Evolutionary conservation across 2,113 vertebrate species (phyloP).

Genomic region (Pteronura brasiliensis): DNA sequence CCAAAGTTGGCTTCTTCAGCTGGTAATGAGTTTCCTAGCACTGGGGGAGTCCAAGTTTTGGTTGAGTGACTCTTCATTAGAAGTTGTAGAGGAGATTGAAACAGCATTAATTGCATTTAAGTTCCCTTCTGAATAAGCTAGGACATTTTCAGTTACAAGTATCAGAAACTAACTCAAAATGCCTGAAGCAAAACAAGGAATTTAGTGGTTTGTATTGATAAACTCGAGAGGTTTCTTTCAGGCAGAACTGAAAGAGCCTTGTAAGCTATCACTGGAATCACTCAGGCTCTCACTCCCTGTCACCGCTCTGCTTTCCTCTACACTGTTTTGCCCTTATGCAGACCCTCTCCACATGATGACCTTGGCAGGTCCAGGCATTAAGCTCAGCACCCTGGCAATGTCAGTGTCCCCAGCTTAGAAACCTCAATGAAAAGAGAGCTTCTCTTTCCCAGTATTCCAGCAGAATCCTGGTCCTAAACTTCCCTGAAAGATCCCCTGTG

Average conservation of each 20-base stretch:
- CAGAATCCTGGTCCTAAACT: not conserved
- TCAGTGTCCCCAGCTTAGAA: not conserved
- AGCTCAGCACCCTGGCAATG: not conserved
- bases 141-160: not conserved
- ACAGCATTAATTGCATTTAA: not conserved
- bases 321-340: not conserved
- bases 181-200: not conserved
- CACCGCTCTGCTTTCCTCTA: not conserved
- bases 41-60: not conserved
- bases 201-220: not conserved
- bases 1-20: not conserved
- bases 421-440: not conserved
- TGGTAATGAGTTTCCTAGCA: not conserved
- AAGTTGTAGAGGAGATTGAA: not conserved
- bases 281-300: not conserved
- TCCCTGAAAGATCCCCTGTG: not conserved
- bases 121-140: not conserved
- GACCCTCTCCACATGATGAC: not conserved
- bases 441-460: not conserved
- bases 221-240: not conserved
- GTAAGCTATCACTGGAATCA: not conserved
- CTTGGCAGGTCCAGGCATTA: not conserved
- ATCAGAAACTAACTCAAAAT: not conserved
- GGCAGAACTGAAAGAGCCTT: not conserved
- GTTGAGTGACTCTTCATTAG: not conserved